Evolutionary conservation across 2,797 vertebrate species (phyloP).

Genomic region (Falco columbarius): DNA sequence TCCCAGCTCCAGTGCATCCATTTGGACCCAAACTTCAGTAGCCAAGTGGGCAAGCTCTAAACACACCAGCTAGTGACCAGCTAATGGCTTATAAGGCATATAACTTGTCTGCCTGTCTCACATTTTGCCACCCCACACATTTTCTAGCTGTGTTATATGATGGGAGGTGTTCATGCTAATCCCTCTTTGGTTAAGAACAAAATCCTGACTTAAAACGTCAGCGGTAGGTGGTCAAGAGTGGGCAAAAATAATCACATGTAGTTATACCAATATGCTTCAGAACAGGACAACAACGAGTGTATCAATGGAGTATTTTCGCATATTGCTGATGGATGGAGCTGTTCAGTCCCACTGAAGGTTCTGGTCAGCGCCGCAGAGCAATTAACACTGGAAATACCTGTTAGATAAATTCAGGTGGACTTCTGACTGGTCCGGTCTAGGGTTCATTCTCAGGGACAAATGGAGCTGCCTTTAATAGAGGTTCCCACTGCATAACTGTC

Average conservation of each 20-base stretch:
- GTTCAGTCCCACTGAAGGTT: neutral
- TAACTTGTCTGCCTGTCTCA: neutral
- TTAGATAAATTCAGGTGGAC: neutral
- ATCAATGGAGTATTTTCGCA: neutral
- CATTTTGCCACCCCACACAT: neutral
- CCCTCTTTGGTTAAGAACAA: neutral
- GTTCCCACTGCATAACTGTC: neutral
- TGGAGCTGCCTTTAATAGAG: neutral
- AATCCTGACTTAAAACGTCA: neutral
- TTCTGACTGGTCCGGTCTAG: neutral
- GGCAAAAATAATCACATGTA: neutral
- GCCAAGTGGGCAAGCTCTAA: neutral
- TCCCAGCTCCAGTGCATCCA: neutral
- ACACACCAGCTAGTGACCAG: neutral
- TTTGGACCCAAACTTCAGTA: neutral
- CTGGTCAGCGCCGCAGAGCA: neutral
- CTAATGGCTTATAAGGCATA: neutral
- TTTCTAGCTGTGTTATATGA: neutral
- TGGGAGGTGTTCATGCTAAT: neutral
- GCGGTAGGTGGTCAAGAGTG: neutral
- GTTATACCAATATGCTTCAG: neutral
- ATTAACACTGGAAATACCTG: neutral
- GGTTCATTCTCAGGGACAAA: neutral
- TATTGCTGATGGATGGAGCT: neutral
- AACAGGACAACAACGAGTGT: neutral